phyloP scores from a whole-genome alignment of 2,888 invertebrate species.

The Drosophila siamana region DNA sequence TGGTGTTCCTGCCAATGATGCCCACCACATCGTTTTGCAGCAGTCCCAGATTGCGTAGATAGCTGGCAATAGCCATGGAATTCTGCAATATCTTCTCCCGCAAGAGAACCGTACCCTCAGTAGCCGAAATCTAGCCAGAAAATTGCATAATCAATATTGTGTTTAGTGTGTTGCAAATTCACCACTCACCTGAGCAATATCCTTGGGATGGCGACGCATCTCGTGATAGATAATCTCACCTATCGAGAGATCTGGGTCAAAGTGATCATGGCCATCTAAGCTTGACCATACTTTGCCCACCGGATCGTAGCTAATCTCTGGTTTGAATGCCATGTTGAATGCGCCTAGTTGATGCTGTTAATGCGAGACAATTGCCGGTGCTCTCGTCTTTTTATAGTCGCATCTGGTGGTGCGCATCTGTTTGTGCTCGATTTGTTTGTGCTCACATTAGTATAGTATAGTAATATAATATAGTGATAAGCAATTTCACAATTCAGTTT shows the following conservation, averaged over 20 bases:
- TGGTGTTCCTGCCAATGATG: slow-evolving; percentile 59
- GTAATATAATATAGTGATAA: too few relatives aligned
- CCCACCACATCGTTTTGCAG: slow-evolving; percentile 62
- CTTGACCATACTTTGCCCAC: slow-evolving; percentile 27
- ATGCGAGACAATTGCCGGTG: neutral
- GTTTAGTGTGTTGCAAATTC: too few relatives aligned
- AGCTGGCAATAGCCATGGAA: slow-evolving; percentile 46
- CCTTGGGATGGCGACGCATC: slow-evolving; percentile 37
- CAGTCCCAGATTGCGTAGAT: slow-evolving; percentile 39
- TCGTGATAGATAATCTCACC: slow-evolving; percentile 39
- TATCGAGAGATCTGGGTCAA: slow-evolving; percentile 30
- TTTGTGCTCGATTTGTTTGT: slow-evolving; percentile 1
- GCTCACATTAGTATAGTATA: too few relatives aligned
- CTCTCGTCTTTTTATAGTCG: slow-evolving; percentile 12
- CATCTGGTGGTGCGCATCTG: too few relatives aligned
- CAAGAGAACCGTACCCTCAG: slow-evolving; percentile 29
- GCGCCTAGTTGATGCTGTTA: neutral
- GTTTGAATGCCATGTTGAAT: slow-evolving; percentile 22
- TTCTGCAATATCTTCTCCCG: slow-evolving; percentile 24
- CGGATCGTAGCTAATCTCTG: slow-evolving; percentile 23
- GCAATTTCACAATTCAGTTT: slow-evolving; percentile 5
- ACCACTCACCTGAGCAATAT: slow-evolving; percentile 34
- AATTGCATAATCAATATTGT: neutral
- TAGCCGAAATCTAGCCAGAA: slow-evolving; percentile 30
- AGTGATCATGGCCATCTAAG: slow-evolving; percentile 9